Evolutionary conservation across 2,797 vertebrate genomes (phyloP), one percentile per base, ranked within the genome.

Genomic region (Tangara arthus): DNA sequence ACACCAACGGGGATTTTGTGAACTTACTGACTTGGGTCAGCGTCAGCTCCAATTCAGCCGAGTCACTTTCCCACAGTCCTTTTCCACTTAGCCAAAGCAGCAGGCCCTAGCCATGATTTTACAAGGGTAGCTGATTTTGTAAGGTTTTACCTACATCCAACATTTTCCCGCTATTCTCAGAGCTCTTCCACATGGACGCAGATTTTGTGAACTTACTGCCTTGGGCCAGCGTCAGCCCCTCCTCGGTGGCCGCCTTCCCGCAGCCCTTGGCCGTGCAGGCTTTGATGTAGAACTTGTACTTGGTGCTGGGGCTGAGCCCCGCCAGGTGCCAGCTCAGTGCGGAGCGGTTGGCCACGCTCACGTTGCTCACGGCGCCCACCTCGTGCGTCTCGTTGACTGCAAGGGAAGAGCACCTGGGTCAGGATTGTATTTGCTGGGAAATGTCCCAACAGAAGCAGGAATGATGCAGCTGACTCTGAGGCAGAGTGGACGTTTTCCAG

Each of bases 181-280:
- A 39, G 39, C 39, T 39, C 39, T 6, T 39, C 32, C 53, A 5
- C 53, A 34, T 4, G 0, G 14, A 23, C 1, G 14, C 4, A 7
- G 13, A 65, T 44, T 28, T 41, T 41, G 60, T 18, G 89, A 57
- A 99, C 99, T 99, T 98, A 99, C 99, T 98, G 95, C 98, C 98
- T 98, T 99, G 98, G 8, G 98, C 98, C 73, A 98, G 95, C 1
- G 99, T 99, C 85, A 98, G 98, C 87, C 98, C 97, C 97, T 99
- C 99, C 91, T 99, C 99, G 2, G 98, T 99, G 96, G 98, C 69
- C 0, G 98, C 96, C 6, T 98, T 98, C 12, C 99, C 99, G 7
- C 99, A 99, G 96, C 99, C 99, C 93, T 97, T 95, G 17, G 87
- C 94, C n/a, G 99, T 99, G 96, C 99, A 99, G 64, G 99, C 98